A percentile compares a stretch with the other conserved stretches of the same genome.
Evolutionary conservation across 2,113 vertebrate species (phyloP).

Genomic region (Sinocyclocheilus anshuiensis): DNA sequence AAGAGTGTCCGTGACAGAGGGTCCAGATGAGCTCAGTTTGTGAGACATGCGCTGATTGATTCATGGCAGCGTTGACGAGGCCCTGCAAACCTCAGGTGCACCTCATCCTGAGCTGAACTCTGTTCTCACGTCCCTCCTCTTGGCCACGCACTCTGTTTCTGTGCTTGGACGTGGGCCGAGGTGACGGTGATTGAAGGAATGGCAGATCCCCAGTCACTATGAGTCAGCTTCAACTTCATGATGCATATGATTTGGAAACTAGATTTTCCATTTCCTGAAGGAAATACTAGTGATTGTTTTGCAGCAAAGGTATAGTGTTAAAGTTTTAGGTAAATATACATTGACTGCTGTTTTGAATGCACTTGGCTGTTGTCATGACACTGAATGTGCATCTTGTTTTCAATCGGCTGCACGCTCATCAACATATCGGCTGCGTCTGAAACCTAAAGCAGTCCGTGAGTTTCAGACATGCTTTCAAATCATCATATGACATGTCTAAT

Average conservation of each 20-base stretch:
- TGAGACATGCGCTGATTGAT: neutral
- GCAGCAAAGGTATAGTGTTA: neutral
- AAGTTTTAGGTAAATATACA: neutral
- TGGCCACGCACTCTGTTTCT: neutral
- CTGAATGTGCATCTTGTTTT: neutral
- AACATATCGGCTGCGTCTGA: neutral
- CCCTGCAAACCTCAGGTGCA: neutral
- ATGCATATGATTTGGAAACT: neutral
- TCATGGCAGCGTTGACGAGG: neutral
- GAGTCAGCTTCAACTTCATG: neutral
- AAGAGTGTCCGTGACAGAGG: neutral
- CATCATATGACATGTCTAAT: neutral
- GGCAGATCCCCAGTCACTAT: conserved; percentile 3
- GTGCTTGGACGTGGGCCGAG: neutral
- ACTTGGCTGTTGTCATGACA: neutral
- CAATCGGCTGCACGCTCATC: neutral
- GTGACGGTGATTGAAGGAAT: conserved; percentile 3
- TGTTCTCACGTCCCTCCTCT: neutral
- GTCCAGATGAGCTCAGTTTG: neutral
- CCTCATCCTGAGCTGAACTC: conserved; percentile 12
- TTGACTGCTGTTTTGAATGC: neutral
- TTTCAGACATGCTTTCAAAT: neutral
- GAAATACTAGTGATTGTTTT: neutral
- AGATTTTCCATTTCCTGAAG: conserved; percentile 2
- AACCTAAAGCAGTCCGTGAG: neutral